Conservation (phyloP, 2,888 invertebrate species). For the Euclidia mi region DNA sequence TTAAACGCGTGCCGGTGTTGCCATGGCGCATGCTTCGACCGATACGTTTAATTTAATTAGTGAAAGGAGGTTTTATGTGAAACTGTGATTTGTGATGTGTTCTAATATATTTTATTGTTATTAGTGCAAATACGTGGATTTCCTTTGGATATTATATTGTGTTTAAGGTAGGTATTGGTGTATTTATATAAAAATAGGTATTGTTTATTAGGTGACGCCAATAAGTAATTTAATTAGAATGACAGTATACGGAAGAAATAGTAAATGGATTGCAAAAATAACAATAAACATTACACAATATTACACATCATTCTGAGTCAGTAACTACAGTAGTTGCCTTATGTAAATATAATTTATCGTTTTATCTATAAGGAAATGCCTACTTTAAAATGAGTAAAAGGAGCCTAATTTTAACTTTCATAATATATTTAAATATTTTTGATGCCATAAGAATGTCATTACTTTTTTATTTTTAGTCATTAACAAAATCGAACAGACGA, state of each 20-base stretch:
- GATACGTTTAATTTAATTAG: constrained; percentile 86
- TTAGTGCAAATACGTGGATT: constrained; percentile 60
- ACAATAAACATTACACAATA: background rate
- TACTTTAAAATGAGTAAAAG: too few species aligned
- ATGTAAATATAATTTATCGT: too few species aligned
- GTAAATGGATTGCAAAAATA: constrained; percentile 8
- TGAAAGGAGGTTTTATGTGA: constrained; percentile 73
- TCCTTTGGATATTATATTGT: constrained; percentile 59
- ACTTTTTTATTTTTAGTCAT: too few species aligned
- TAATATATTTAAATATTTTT: too few species aligned
- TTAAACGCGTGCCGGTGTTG: constrained; percentile 62
- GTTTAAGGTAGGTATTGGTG: constrained; percentile 64
- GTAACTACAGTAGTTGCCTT: too few species aligned
- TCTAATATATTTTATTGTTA: constrained; percentile 60
- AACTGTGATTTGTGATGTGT: constrained; percentile 82
- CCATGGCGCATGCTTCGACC: constrained; percentile 79
- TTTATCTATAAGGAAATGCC: too few species aligned
- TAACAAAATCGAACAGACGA: too few species aligned
- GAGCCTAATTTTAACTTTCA: too few species aligned
- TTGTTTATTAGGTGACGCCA: constrained; percentile 6
- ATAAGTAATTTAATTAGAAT: constrained; percentile 49
- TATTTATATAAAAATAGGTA: constrained; percentile 4
- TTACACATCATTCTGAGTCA: background rate
- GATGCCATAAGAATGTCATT: too few species aligned
- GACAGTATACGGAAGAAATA: constrained; percentile 33